Percentiles rank a stretch among this genome's conserved stretches.
Evolutionary conservation across 2,797 vertebrate genomes (phyloP).

Genomic region (Epinephelus malabaricus): DNA sequence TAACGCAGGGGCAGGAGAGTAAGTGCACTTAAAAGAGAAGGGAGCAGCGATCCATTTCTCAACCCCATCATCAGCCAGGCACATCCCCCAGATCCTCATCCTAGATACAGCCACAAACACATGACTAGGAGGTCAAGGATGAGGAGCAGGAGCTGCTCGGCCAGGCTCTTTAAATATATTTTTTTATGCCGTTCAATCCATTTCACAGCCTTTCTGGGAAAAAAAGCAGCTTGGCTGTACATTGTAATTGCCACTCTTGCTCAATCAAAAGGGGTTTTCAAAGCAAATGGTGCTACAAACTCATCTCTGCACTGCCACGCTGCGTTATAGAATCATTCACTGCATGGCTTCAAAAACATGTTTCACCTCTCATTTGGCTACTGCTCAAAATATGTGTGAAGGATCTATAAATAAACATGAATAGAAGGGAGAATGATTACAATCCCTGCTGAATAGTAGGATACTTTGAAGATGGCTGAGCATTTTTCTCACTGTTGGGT

Average conservation of each 20-base stretch:
- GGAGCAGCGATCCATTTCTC: slow-evolving; percentile 72
- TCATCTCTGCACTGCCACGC: slow-evolving; percentile 43
- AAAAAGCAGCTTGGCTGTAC: slow-evolving; percentile 24
- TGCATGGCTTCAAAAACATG: slow-evolving; percentile 69
- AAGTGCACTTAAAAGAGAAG: slow-evolving; percentile 82
- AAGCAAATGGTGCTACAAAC: slow-evolving; percentile 60
- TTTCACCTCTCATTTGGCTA: slow-evolving; percentile 82
- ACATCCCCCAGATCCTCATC: slow-evolving; percentile 63
- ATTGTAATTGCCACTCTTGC: slow-evolving; percentile 63
- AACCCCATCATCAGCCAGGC: slow-evolving; percentile 69
- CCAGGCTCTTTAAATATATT: slow-evolving; percentile 29
- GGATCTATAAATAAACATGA: slow-evolving; percentile 86
- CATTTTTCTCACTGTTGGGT: slow-evolving; percentile 37
- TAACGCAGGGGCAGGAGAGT: slow-evolving; percentile 70
- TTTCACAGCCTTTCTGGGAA: slow-evolving; percentile 35
- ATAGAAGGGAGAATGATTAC: slow-evolving; percentile 56
- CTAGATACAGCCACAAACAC: slow-evolving; percentile 53
- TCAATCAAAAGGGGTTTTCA: slow-evolving; percentile 57
- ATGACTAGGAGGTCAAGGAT: slow-evolving; percentile 67
- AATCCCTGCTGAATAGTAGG: slow-evolving; percentile 72
- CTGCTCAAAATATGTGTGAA: slow-evolving; percentile 77
- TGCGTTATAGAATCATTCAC: slow-evolving; percentile 65
- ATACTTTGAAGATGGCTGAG: slow-evolving; percentile 77
- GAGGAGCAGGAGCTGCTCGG: slow-evolving; percentile 55
- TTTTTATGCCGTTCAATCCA: slow-evolving; percentile 40